Base-by-base conservation (phyloP, 92 coral and sea anemone species). In the Siderastrea siderea region DNA sequence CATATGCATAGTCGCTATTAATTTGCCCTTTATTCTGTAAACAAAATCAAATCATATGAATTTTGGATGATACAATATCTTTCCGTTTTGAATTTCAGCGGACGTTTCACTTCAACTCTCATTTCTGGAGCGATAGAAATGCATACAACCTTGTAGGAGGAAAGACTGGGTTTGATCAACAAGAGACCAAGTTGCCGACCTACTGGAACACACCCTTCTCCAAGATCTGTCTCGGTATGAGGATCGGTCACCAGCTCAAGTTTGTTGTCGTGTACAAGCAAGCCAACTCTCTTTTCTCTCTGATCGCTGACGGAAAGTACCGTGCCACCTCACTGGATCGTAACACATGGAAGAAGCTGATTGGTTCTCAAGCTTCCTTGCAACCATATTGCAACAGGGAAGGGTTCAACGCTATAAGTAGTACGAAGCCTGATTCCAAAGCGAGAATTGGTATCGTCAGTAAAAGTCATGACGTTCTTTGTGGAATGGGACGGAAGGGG, bases 101-200 rank as follows among this genome's bases (percentile, higher is more conserved):
- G 49, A 93, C 93, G 0, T 93, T 90, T 79, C 91, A 82, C 74
- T 93, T 82, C 60, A 66, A 93, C 53, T 86, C 93, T 7, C 5
- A 77, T 10, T 83, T 86, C 47, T 93, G 95, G 95, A 57, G 47
- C 12, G 43, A 78, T 77, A 65, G 66, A 16, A 68, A 4, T 14
- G 45, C 73, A 3, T 90, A 89, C 80, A 83, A 89, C 43, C 77
- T 59, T 19, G 53, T 70, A 1, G 95, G 74, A 13, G 91, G 95
- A 1, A 47, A 71, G 47, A 86, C 93, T 78, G 91, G 89, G 71
- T 83, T 89, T 3, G 93, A 93, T 72, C 60, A 74, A 51, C 76
- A 80, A 88, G 80, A 84, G 26, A 84, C 80, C 5, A 84, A 82
- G 45, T 9, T 82, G 14, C 86, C 86, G 26, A 68, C 78, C 78